A percentile compares a stretch with the other conserved stretches of the same genome.
Evolutionary conservation across 2,797 vertebrate species (phyloP).

Genomic region (Anabacerthia variegaticeps): DNA sequence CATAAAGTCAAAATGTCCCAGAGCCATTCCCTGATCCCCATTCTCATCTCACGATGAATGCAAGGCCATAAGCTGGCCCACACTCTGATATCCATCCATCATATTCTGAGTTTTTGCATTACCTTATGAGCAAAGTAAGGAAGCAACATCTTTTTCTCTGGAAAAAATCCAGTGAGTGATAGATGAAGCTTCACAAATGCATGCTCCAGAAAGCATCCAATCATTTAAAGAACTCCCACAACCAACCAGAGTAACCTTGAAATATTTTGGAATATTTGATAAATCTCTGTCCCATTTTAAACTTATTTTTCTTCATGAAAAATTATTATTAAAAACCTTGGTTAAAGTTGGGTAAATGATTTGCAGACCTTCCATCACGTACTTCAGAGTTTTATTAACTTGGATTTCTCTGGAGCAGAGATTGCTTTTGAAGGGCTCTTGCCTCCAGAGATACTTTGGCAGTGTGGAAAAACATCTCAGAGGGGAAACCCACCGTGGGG

Average conservation of each 20-base stretch:
- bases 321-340: not conserved
- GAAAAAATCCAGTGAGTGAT: conserved; percentile 42
- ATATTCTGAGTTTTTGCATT: not conserved
- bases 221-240: conserved; percentile 35
- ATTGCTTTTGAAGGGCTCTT: not conserved
- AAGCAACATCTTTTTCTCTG: conserved; percentile 39
- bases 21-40: not conserved
- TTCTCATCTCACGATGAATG: not conserved
- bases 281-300: not conserved
- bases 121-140: conserved; percentile 25
- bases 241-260: conserved; percentile 38
- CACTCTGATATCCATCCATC: conserved; percentile 7
- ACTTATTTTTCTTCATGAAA: not conserved
- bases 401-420: not conserved
- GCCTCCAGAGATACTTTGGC: not conserved
- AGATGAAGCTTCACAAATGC: conserved; percentile 51
- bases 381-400: not conserved
- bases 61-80: not conserved
- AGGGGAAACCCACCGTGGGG: not conserved
- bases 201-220: conserved; percentile 47
- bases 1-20: not conserved
- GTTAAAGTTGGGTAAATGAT: not conserved
- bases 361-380: not conserved
- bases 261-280: conserved; percentile 47
- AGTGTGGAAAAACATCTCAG: not conserved